Base-by-base conservation (phyloP, 2,888 invertebrate species). In the Platerodrilus igneus region DNA sequence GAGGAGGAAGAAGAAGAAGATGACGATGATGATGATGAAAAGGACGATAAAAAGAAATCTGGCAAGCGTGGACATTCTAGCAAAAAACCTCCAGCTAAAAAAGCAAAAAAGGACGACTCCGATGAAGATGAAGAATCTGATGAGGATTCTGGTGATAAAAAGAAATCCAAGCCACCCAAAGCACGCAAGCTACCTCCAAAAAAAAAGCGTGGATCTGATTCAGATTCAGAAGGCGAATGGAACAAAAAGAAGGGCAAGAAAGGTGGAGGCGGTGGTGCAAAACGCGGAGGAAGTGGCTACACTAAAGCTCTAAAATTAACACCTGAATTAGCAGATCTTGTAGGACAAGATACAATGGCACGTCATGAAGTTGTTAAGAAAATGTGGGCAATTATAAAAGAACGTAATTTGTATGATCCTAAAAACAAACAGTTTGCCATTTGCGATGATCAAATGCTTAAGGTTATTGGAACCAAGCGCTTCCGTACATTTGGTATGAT, bases 401-500 rank as follows among this genome's bases (percentile, higher is more conserved):
- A 91, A 64, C 80, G 85, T 50, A 83, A 92, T 60, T 75, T 93
- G 9, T 88, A 86, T 58, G 95, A 95, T 64, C 94, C 93, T 6
- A 91, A 87, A 60, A 94, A 95, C 68, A 92, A 89, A 69, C 93
- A 93, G 69, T 95, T 81, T 62, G 93, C 94, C 51, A 86, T 94
- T 57, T 94, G 94, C 69, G 93, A 95, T 64, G 90, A 88, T 35
- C 86, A 92, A 34, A 72, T 95, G 22, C 73, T 83, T 66, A 89
- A 87, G 68, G 86, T 95, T 21, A 88, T 95, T 65, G 92, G 93
- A 21, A 83, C 85, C 2, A 92, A 92, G 65, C 81, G 92, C 58
- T 92, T 96, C 77, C 83, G 89, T 56, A 90, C 90, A 37, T 95
- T 95, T 60, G 94, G 92, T 48, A 95, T 95, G 95, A 88, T 95